Evolutionary conservation across 2,797 vertebrate species (phyloP).

Genomic region (Gymnoscopelus braueri): DNA sequence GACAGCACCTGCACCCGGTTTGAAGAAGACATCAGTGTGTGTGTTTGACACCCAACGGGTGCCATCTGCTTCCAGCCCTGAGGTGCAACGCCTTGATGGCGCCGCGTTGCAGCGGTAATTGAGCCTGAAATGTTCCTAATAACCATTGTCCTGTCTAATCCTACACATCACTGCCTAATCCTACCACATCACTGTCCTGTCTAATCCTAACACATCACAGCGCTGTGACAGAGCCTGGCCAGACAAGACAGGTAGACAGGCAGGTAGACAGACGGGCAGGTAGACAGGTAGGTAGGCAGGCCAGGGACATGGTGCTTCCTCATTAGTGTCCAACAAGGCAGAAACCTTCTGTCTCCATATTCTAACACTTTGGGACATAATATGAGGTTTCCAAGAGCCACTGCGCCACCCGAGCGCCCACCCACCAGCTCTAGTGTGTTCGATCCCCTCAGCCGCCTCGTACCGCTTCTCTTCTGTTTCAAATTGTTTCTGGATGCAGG

Average conservation of each 20-base stretch:
- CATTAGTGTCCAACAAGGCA: too few species aligned
- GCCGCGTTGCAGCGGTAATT: conserved; percentile 79
- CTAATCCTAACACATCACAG: conserved; percentile 73
- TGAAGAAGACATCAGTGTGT: conserved; percentile 70
- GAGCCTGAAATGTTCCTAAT: conserved; percentile 84
- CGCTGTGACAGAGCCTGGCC: conserved; percentile 72
- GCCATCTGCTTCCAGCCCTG: conserved; percentile 73
- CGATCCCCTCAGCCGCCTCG: too few species aligned
- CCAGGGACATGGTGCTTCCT: too few species aligned
- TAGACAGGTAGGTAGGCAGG: too few species aligned
- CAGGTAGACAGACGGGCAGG: conserved; percentile 26
- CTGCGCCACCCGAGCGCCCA: conserved; percentile 73
- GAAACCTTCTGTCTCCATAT: too few species aligned
- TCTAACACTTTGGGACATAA: conserved; percentile 50
- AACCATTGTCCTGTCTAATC: conserved; percentile 81
- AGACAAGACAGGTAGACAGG: conserved; percentile 54
- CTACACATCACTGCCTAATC: conserved; percentile 73
- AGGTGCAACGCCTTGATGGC: conserved; percentile 72
- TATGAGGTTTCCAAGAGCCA: conserved; percentile 39
- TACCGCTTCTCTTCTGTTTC: too few species aligned
- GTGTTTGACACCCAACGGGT: conserved; percentile 59
- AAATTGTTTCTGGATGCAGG: too few species aligned
- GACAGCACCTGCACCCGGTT: conserved; percentile 37
- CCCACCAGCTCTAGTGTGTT: conserved; percentile 24
- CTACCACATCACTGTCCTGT: too few species aligned